Evolutionary conservation across 2,113 vertebrate genomes (phyloP).

Genomic region (Hippoglossus stenolepis): DNA sequence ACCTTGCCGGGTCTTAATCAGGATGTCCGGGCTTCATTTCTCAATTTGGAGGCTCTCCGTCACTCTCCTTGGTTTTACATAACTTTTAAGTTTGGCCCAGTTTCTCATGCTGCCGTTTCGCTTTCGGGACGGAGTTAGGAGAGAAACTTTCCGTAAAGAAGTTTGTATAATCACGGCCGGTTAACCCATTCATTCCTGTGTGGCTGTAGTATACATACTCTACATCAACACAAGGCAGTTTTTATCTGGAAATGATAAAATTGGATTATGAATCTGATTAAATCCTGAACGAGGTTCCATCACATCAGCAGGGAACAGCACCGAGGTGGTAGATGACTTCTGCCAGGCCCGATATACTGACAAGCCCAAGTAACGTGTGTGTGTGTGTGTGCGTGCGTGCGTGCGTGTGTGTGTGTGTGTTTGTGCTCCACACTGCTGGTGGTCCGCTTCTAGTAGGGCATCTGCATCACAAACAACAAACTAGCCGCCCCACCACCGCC

Average conservation of each 20-base stretch:
- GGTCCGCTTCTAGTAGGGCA: slow-evolving; percentile 60
- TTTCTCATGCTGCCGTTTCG: slow-evolving; percentile 16
- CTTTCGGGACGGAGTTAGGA: slow-evolving; percentile 20
- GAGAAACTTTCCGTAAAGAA: background rate
- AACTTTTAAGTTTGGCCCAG: slow-evolving; percentile 42
- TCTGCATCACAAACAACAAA: slow-evolving; percentile 61
- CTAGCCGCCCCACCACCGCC: background rate
- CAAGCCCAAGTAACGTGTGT: slow-evolving; percentile 15
- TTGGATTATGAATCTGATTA: background rate
- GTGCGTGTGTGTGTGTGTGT: slow-evolving; percentile 18
- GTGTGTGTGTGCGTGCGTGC: no score
- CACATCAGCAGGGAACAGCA: slow-evolving; percentile 13
- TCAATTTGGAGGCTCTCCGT: slow-evolving; percentile 48
- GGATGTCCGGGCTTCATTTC: slow-evolving; percentile 57
- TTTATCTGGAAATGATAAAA: background rate
- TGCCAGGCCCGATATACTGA: slow-evolving; percentile 21
- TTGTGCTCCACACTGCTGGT: slow-evolving; percentile 55
- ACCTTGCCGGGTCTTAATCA: slow-evolving; percentile 61
- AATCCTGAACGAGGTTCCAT: slow-evolving; percentile 16
- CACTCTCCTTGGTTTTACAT: slow-evolving; percentile 6
- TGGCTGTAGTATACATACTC: background rate
- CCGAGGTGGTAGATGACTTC: slow-evolving; percentile 11
- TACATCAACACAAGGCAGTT: background rate
- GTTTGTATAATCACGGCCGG: background rate
- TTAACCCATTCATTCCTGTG: background rate